Evolutionary conservation across 2,888 invertebrate species (phyloP).

Genomic region (Leucophenga maculata): DNA sequence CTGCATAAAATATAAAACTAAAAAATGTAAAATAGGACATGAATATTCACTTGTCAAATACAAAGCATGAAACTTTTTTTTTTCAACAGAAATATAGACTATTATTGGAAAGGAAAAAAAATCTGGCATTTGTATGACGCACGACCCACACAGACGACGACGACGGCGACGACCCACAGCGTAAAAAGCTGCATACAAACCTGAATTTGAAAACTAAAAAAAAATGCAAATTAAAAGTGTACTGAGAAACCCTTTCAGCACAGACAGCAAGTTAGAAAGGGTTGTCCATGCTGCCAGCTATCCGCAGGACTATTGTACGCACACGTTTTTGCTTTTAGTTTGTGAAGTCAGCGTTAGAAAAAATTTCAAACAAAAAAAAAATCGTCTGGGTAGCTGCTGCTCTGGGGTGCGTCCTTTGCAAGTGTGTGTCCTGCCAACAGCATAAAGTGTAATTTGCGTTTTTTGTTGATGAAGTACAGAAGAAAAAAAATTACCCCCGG

Average conservation of each 20-base stretch:
- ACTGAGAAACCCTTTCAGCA: slow-evolving; percentile 57
- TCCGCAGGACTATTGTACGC: slow-evolving; percentile 53
- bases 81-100: slow-evolving; percentile 35
- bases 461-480: no score
- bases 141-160: slow-evolving; percentile 24
- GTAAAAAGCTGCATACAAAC: slow-evolving; percentile 54
- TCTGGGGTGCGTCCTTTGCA: slow-evolving; percentile 29
- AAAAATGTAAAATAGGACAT: slow-evolving; percentile 50
- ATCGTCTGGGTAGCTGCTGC: slow-evolving; percentile 29
- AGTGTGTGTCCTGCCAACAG: slow-evolving; percentile 58
- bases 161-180: slow-evolving; percentile 44
- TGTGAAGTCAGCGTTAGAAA: slow-evolving; percentile 46
- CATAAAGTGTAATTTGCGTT: slow-evolving; percentile 47
- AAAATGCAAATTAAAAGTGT: slow-evolving; percentile 71
- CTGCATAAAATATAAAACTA: slow-evolving; percentile 33
- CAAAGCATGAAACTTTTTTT: slow-evolving; percentile 36
- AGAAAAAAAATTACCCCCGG: slow-evolving; percentile 39
- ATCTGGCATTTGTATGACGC: slow-evolving; percentile 47
- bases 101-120: slow-evolving; percentile 46
- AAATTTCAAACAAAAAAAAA: slow-evolving; percentile 41
- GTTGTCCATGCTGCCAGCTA: slow-evolving; percentile 54
- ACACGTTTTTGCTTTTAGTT: slow-evolving; percentile 44
- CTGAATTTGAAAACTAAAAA: slow-evolving; percentile 28
- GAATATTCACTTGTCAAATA: slow-evolving; percentile 72
- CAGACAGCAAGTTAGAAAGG: slow-evolving; percentile 52